Conservation (phyloP, 2,113 vertebrate species). For the Dromas ardeola region DNA sequence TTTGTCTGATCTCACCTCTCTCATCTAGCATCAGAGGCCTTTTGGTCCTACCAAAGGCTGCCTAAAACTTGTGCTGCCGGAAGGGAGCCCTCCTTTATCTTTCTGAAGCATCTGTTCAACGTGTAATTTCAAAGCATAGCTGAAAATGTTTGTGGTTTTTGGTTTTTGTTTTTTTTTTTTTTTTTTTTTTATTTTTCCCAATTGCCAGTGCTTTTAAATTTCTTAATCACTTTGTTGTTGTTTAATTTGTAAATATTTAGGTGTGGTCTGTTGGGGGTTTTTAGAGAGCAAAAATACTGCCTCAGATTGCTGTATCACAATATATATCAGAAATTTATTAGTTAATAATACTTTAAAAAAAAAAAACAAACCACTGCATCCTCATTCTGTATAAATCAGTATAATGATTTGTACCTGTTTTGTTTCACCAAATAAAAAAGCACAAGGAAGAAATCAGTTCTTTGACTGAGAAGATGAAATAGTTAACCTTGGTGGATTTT, state of each 20-base stretch:
- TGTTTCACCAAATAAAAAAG: slow-evolving; percentile 46
- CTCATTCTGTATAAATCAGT: background rate
- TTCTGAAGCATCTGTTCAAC: slow-evolving; percentile 43
- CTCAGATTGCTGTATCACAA: slow-evolving; percentile 37
- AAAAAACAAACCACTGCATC: background rate
- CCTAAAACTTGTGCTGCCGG: slow-evolving; percentile 8
- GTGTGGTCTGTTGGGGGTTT: background rate
- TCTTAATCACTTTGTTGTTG: slow-evolving; percentile 5
- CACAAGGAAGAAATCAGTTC: slow-evolving; percentile 5
- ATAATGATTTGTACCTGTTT: slow-evolving; percentile 37
- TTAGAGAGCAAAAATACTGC: background rate
- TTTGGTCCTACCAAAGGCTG: slow-evolving; percentile 17
- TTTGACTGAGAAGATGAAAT: background rate
- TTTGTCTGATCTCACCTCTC: slow-evolving; percentile 37
- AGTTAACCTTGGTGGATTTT: background rate
- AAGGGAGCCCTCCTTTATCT: slow-evolving; percentile 22
- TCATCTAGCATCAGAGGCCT: slow-evolving; percentile 29
- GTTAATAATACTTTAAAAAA: background rate
- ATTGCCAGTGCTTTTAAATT: background rate
- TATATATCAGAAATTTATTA: slow-evolving; percentile 31
- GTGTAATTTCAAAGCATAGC: slow-evolving; percentile 46
- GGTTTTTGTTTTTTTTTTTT: too few relatives aligned
- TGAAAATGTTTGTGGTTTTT: background rate
- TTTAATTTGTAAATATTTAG: slow-evolving; percentile 29
- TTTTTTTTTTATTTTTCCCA: background rate